Evolutionary conservation across 2,888 invertebrate species (phyloP).

Genomic region (Colletes collaris): DNA sequence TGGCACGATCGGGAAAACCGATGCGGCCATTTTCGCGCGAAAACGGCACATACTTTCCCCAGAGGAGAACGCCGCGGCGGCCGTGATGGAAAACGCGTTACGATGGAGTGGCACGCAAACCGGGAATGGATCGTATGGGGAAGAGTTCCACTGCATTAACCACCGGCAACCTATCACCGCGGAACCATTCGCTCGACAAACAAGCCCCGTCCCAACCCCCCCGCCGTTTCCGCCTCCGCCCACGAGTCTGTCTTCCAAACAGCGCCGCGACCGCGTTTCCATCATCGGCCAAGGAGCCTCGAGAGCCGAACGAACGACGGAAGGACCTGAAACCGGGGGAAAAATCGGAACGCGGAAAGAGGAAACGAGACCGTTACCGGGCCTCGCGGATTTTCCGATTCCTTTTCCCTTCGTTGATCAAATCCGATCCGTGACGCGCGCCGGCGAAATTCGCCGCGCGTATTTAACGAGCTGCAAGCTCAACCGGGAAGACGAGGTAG

Average conservation of each 20-base stretch:
- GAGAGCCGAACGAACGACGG: background rate
- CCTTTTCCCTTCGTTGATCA: constrained; percentile 11
- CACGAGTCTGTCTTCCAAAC: constrained; percentile 40
- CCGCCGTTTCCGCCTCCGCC: constrained; percentile 7
- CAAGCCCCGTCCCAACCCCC: constrained; percentile 43
- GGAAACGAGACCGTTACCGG: background rate
- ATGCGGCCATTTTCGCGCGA: constrained; percentile 61
- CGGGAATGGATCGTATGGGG: constrained; percentile 68
- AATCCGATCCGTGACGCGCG: background rate
- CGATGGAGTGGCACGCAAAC: constrained; percentile 71
- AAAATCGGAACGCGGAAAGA: background rate
- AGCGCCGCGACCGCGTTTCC: constrained; percentile 13
- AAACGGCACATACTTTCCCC: constrained; percentile 65
- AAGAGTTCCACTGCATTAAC: constrained; percentile 72
- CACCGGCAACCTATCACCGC: constrained; percentile 67
- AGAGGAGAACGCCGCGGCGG: constrained; percentile 39
- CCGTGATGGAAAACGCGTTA: constrained; percentile 75
- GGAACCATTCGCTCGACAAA: constrained; percentile 72
- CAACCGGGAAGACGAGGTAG: background rate
- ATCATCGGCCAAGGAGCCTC: constrained; percentile 35
- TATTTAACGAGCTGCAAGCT: constrained; percentile 40
- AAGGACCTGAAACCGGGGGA: too few species aligned
- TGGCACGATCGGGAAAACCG: constrained; percentile 52
- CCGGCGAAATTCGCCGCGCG: constrained; percentile 29
- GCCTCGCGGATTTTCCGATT: constrained; percentile 10